Percentiles rank a stretch among this genome's conserved stretches.
Evolutionary conservation across 92 coral and sea anemone species (phyloP).

Genomic region (Pocillopora grandis): DNA sequence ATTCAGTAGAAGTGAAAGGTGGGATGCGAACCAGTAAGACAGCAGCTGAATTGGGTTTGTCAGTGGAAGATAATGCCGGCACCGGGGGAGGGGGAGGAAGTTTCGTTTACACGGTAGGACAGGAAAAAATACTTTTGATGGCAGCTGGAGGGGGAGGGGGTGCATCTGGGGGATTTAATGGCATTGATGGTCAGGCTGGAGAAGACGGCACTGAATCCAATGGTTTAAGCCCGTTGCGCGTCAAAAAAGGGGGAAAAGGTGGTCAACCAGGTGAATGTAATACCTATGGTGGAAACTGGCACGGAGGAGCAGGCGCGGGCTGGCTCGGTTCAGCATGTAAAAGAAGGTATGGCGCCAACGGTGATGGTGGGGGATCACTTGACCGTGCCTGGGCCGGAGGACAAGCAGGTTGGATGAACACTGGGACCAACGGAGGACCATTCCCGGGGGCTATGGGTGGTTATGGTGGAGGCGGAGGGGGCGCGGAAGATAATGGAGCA

Average conservation of each 20-base stretch:
- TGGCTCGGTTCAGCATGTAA: constrained; percentile 56
- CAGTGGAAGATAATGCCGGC: constrained; percentile 64
- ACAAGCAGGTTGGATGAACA: constrained; percentile 58
- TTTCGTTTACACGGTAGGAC: constrained; percentile 44
- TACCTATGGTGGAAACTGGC: constrained; percentile 33
- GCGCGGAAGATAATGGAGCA: constrained; percentile 63
- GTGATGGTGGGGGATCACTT: constrained; percentile 59
- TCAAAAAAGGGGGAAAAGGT: constrained; percentile 48
- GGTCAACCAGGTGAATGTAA: constrained; percentile 67
- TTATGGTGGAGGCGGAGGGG: constrained; percentile 53
- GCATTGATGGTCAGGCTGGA: constrained; percentile 55
- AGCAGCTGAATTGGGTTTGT: constrained; percentile 48
- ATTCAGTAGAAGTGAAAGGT: constrained; percentile 56
- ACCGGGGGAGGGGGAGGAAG: constrained; percentile 76
- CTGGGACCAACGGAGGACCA: constrained; percentile 65
- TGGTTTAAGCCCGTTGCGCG: background rate
- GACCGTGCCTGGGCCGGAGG: constrained; percentile 57
- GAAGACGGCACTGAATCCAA: constrained; percentile 32
- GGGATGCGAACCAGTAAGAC: constrained; percentile 35
- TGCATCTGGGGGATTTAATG: constrained; percentile 56
- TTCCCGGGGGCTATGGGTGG: constrained; percentile 67
- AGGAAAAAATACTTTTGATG: constrained; percentile 27
- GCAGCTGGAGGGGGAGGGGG: constrained; percentile 85
- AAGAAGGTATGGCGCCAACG: constrained; percentile 24
- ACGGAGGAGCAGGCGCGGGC: constrained; percentile 73